Evolutionary conservation across 2,888 invertebrate species (phyloP).

Genomic region (Leistus spinibarbis): DNA sequence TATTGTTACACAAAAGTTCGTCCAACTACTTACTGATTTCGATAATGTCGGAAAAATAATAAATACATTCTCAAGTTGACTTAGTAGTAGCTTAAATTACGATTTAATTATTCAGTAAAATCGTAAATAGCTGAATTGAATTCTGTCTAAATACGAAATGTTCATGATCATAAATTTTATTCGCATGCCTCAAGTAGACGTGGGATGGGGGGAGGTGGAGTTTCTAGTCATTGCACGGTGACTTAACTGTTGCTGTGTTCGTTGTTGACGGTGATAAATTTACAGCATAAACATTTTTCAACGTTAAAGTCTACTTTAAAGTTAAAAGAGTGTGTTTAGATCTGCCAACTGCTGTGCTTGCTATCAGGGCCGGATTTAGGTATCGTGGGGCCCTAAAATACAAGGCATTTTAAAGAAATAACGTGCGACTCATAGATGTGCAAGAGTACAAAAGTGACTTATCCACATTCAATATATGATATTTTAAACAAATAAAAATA

Average conservation of each 20-base stretch:
- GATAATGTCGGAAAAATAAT: no score
- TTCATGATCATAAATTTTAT: neutral
- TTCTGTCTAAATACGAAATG: neutral
- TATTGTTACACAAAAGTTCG: no score
- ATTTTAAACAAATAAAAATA: no score
- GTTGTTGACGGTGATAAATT: conserved; percentile 33
- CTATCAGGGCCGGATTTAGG: no score
- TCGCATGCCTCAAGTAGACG: neutral
- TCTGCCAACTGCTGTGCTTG: conserved; percentile 33
- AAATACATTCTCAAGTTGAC: neutral
- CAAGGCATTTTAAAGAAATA: no score
- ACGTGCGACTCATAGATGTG: no score
- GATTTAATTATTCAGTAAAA: neutral
- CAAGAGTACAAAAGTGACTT: no score
- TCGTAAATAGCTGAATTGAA: neutral
- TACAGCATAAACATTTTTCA: conserved; percentile 36
- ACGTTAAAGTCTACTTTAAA: conserved; percentile 36
- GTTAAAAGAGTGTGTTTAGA: conserved; percentile 35
- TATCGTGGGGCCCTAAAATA: no score
- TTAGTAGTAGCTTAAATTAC: neutral
- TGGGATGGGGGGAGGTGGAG: neutral
- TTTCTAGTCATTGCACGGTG: neutral
- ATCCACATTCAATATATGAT: no score
- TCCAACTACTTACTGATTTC: no score
- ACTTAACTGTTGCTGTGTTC: conserved; percentile 13